Evolutionary conservation across 2,888 invertebrate species (phyloP).

Genomic region (Plebejus argus): DNA sequence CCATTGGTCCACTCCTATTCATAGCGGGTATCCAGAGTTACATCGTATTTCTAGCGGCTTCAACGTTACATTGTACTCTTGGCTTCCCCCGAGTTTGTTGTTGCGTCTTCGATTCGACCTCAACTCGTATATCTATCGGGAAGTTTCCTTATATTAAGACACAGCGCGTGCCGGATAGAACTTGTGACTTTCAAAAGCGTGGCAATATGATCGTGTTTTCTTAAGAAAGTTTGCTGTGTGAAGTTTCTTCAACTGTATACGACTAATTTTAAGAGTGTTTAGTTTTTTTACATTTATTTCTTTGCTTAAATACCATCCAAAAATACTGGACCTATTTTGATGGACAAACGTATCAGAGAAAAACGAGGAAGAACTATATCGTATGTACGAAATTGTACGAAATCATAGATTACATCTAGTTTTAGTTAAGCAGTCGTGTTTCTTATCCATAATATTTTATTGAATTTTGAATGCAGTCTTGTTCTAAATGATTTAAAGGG

Average conservation of each 20-base stretch:
- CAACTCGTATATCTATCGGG: constrained; percentile 66
- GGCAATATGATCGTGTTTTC: constrained; percentile 7
- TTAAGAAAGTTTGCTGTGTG: not conserved
- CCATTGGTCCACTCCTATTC: not conserved
- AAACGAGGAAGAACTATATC: too few relatives aligned
- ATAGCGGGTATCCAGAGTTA: constrained; percentile 54
- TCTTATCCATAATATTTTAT: too few relatives aligned
- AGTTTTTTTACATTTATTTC: not conserved
- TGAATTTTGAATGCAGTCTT: too few relatives aligned
- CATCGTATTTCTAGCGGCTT: constrained; percentile 63
- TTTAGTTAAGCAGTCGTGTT: too few relatives aligned
- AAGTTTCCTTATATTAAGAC: constrained; percentile 60
- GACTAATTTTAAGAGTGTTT: not conserved
- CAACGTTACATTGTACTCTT: not conserved
- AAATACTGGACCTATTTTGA: too few relatives aligned
- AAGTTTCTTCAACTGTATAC: not conserved
- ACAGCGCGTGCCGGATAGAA: constrained; percentile 2
- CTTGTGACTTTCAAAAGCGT: constrained; percentile 15
- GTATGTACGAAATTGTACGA: too few relatives aligned
- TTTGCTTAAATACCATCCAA: too few relatives aligned
- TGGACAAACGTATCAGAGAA: too few relatives aligned
- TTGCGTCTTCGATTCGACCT: constrained; percentile 67
- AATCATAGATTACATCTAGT: too few relatives aligned
- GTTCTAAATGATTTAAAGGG: too few relatives aligned
- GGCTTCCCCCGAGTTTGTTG: constrained; percentile 55